Evolutionary conservation across 2,797 vertebrate genomes (phyloP).

Genomic region (Hippoglossus hippoglossus): DNA sequence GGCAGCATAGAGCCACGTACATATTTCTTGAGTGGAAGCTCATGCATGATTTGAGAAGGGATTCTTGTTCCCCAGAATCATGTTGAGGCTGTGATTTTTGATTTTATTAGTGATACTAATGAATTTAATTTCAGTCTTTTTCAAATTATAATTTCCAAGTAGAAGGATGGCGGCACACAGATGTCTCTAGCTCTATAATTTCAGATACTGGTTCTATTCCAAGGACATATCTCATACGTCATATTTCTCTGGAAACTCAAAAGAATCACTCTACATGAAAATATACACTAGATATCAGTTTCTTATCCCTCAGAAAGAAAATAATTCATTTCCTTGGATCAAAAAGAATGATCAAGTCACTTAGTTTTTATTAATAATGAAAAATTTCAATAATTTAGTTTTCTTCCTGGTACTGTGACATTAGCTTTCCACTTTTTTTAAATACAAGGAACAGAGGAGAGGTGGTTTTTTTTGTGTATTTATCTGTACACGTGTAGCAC

Average conservation of each 20-base stretch:
- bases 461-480: not conserved
- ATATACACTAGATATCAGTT: not conserved
- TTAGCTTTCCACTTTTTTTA: not conserved
- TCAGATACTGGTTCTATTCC: no score
- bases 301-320: not conserved
- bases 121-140: not conserved
- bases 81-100: not conserved
- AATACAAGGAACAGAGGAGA: not conserved
- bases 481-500: not conserved
- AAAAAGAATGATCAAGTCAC: not conserved
- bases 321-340: not conserved
- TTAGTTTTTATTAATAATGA: not conserved
- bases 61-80: not conserved
- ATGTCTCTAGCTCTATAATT: no score
- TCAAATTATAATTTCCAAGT: not conserved
- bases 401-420: conserved; percentile 1
- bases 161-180: no score
- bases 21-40: conserved; percentile 2
- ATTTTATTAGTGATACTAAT: not conserved
- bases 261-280: no score
- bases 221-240: no score
- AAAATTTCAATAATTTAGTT: not conserved
- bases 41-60: not conserved
- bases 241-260: no score
- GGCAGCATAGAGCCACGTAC: conserved; percentile 60